Percentiles rank a stretch among this genome's conserved stretches.
Evolutionary conservation across 2,888 invertebrate species (phyloP).

Genomic region (Diaprepes abbreviatus): DNA sequence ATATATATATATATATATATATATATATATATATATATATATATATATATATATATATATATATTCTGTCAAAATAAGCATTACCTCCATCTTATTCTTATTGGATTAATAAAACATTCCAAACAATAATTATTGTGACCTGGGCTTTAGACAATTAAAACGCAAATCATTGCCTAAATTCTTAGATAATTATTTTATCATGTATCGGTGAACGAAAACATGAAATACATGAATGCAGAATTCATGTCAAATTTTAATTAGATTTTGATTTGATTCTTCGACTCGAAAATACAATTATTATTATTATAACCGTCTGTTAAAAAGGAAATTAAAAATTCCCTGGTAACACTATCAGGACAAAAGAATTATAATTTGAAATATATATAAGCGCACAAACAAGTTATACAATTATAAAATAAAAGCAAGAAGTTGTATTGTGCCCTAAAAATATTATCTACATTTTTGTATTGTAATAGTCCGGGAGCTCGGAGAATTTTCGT

Average conservation of each 20-base stretch:
- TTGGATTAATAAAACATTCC: neutral
- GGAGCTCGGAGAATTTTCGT: too few species aligned
- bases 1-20: too few species aligned
- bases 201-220: constrained; percentile 34
- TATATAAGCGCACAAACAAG: neutral
- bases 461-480: too few species aligned
- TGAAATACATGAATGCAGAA: constrained; percentile 28
- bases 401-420: too few species aligned
- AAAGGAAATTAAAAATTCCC: constrained; percentile 28
- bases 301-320: neutral
- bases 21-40: too few species aligned
- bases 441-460: too few species aligned
- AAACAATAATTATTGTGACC: constrained; percentile 1
- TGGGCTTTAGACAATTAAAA: constrained; percentile 31
- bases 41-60: too few species aligned
- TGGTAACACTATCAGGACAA: constrained; percentile 3
- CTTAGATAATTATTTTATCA: constrained; percentile 33
- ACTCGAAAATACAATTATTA: constrained; percentile 21
- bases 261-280: constrained; percentile 32
- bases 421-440: too few species aligned
- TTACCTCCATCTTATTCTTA: too few species aligned
- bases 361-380: constrained; percentile 8
- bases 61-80: too few species aligned
- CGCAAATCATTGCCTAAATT: constrained; percentile 42
- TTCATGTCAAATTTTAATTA: constrained; percentile 41